Evolutionary conservation across 2,113 vertebrate genomes (phyloP).

Genomic region (Alligator sinensis): DNA sequence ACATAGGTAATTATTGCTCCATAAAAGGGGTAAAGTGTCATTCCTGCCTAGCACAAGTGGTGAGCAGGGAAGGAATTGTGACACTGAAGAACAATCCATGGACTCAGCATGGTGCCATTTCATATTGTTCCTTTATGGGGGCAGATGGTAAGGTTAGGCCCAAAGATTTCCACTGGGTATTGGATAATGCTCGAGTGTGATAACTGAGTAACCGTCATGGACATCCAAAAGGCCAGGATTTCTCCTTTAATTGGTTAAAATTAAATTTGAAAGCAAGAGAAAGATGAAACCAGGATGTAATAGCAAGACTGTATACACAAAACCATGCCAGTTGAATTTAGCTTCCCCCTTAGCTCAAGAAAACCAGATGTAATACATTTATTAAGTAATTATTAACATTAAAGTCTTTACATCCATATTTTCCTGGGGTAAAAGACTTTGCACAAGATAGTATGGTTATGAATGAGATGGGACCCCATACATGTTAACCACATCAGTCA

Average conservation of each 20-base stretch:
- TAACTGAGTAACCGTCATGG: neutral
- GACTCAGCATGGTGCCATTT: neutral
- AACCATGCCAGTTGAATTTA: neutral
- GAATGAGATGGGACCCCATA: no score
- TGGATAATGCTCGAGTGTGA: neutral
- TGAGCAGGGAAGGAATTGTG: neutral
- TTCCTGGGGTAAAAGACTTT: no score
- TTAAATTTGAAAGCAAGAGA: neutral
- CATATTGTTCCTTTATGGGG: neutral
- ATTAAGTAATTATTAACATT: no score
- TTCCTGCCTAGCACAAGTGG: neutral
- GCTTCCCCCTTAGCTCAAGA: fast-evolving
- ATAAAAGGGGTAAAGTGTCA: neutral
- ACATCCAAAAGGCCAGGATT: neutral
- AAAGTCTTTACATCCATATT: no score
- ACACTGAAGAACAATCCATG: neutral
- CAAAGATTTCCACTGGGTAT: neutral
- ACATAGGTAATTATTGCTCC: neutral
- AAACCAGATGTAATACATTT: neutral
- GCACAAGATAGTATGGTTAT: no score
- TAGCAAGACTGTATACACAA: neutral
- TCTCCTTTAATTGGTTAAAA: neutral
- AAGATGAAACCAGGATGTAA: neutral
- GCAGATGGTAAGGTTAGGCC: neutral
- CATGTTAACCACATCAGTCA: no score